A percentile compares a stretch with the other conserved stretches of the same genome.
These are phyloP conservation scores for Pandemis corylana DNA, from an alignment of 2,888 invertebrate genomes.

Conservation along the genomic window DNA sequence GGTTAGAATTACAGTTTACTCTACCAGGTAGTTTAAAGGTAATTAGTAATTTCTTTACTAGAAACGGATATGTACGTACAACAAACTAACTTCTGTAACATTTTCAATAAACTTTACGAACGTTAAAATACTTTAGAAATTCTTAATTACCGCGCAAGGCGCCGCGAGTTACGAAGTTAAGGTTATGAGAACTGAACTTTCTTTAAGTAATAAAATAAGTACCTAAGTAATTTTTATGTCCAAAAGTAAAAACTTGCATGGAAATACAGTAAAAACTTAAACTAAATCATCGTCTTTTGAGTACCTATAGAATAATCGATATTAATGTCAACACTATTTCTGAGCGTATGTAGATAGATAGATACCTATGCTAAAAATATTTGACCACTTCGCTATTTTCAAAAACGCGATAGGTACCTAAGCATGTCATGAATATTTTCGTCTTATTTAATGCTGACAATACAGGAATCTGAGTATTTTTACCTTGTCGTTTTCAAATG, in stretches of 20 bases:
- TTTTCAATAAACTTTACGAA: neutral
- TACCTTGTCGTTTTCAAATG: neutral
- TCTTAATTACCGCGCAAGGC: slow-evolving; percentile 10
- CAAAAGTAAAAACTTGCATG: neutral
- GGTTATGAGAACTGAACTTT: slow-evolving; percentile 5
- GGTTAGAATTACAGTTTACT: neutral
- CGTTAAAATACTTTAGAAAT: slow-evolving; percentile 8
- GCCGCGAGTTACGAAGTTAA: neutral
- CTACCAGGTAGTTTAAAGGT: neutral
- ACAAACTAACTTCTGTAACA: neutral
- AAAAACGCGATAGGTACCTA: neutral
- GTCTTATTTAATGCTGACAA: neutral
- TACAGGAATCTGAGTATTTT: neutral
- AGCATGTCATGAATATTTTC: neutral
- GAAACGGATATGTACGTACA: neutral
- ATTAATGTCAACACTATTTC: neutral
- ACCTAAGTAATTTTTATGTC: neutral
- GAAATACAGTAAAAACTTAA: neutral
- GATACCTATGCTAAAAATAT: neutral
- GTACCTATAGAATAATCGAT: too few species aligned
- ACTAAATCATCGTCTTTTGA: neutral
- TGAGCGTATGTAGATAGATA: neutral
- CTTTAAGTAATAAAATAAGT: neutral
- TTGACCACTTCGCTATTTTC: neutral
- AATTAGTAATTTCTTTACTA: neutral